Base-by-base conservation (phyloP, 1,140 invertebrate genomes). In the Papilio xuthus region DNA sequence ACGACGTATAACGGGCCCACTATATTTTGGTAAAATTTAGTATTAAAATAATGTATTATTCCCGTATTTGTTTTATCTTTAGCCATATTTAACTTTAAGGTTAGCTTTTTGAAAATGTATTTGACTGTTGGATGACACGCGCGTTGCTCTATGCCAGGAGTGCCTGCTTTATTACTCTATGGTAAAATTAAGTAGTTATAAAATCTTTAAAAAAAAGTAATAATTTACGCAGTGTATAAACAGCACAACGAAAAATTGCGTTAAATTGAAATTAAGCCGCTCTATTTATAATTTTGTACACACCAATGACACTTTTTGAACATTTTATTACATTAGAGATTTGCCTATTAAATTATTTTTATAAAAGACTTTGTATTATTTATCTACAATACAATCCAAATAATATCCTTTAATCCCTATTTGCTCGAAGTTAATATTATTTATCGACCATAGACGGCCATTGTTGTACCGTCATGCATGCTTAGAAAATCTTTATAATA, bases 301-400 rank as follows among this genome's bases (percentile, higher is more conserved):
- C 90, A 93, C 91, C 90, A 89, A 92, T 92, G 90, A 93, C 90
- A 93, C 87, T 92, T 93, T 93, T 93, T 90, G 89, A 92, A 89
- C 90, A 89, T 92, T 93, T 91, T 93, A 92, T 91, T 93, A 74
- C 72, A 89, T 81, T 89, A 89, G 85, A 91, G 86, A 91, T 90
- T 92, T 93, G 92, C 91, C 91, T 92, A 93, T 92, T 93, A 93
- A 93, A 93, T 93, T 93, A 93, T 93, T 93, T 93, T 93, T 93
- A 85, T 92, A 93, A 92, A 92, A 87, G 85, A 86, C 74, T 78
- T 77, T 32, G 8, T 56, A 9, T 81, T 80, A 86, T 82, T 83
- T 84, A 81, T 80, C 77, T 78, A 71, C n/a, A 20, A 37, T 26
- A 20, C 50, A n/a, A n/a, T n/a, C n/a, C n/a, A n/a, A n/a, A n/a